Evolutionary conservation across 1,140 invertebrate genomes (phyloP).

Genomic region (Drosophila ficusphila): DNA sequence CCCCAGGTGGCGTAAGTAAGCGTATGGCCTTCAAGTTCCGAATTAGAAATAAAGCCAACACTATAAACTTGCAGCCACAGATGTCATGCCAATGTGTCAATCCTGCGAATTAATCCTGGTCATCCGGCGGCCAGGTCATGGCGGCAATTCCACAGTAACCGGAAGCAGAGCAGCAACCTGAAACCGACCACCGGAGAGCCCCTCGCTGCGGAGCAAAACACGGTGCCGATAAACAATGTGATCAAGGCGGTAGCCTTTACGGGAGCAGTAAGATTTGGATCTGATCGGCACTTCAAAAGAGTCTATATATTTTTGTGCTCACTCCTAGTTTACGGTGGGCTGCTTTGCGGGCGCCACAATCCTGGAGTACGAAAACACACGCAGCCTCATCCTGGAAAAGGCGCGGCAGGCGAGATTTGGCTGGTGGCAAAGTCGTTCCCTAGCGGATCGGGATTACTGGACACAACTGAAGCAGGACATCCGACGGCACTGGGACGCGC

Average conservation of each 20-base stretch:
- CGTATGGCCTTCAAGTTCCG: not conserved
- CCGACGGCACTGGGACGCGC: conserved; percentile 90
- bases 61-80: conserved; percentile 44
- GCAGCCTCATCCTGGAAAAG: conserved; percentile 87
- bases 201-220: conserved; percentile 34
- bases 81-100: conserved; percentile 40
- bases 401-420: conserved; percentile 85
- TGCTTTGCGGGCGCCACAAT: conserved; percentile 91
- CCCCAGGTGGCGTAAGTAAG: conserved; percentile 77
- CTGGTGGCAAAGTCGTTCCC: conserved; percentile 77
- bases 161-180: conserved; percentile 49
- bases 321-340: conserved; percentile 87
- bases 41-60: not conserved
- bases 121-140: conserved; percentile 13
- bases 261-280: conserved; percentile 86
- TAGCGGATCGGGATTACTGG: conserved; percentile 49
- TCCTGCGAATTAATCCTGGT: conserved; percentile 16
- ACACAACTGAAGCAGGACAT: conserved; percentile 67
- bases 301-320: not conserved
- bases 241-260: conserved; percentile 89
- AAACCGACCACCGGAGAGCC: conserved; percentile 44
- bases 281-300: not conserved
- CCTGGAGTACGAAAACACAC: conserved; percentile 94
- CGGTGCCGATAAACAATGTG: conserved; percentile 85
- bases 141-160: conserved; percentile 51